These are phyloP conservation scores for Noctua janthina DNA, from an alignment of 2,888 invertebrate species.

Conservation along the genomic window DNA sequence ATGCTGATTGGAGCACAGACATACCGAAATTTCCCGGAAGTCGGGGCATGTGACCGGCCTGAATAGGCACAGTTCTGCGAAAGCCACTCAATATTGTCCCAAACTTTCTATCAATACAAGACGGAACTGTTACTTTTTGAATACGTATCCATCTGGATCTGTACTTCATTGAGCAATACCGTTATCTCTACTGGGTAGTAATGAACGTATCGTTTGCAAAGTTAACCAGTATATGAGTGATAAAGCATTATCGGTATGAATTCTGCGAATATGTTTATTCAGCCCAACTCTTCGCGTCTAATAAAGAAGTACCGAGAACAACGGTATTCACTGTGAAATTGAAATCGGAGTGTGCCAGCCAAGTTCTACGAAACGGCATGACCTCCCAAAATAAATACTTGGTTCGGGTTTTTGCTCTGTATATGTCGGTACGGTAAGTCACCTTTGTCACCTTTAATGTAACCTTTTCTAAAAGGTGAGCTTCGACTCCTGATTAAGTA, in stretches of 20 bases:
- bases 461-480: conserved; percentile 10
- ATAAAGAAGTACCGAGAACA: conserved; percentile 80
- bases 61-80: conserved; percentile 47
- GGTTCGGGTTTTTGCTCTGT: conserved; percentile 48
- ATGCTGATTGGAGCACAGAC: conserved; percentile 45
- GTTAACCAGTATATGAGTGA: conserved; percentile 52
- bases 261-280: conserved; percentile 77
- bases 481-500: not conserved
- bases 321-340: conserved; percentile 79
- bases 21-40: conserved; percentile 49
- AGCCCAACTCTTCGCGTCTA: conserved; percentile 71
- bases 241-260: conserved; percentile 69
- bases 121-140: conserved; percentile 27
- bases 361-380: conserved; percentile 76
- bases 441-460: conserved; percentile 3
- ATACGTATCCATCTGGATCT: conserved; percentile 15
- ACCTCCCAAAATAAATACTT: conserved; percentile 72
- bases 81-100: conserved; percentile 20
- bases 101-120: conserved; percentile 47
- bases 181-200: conserved; percentile 49
- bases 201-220: conserved; percentile 38
- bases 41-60: conserved; percentile 20
- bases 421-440: conserved; percentile 5
- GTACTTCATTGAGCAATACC: conserved; percentile 37
- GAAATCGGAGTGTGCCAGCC: conserved; percentile 77